Evolutionary conservation across 2,113 vertebrate genomes (phyloP), one percentile per base, ranked within the genome.

Genomic region (Ammodytes marinus): DNA sequence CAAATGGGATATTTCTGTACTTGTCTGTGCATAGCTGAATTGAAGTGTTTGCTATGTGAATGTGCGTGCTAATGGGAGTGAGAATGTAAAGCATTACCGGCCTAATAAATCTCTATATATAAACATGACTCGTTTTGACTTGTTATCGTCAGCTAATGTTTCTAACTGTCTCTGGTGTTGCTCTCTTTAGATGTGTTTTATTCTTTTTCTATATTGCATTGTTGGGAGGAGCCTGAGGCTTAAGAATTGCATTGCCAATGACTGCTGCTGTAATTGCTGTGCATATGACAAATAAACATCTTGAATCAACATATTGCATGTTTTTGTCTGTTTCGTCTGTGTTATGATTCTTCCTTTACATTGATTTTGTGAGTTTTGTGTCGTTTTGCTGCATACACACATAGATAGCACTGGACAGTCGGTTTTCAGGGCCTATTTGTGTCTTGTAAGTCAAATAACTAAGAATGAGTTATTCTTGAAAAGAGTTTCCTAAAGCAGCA

Each of bases 1-100:
- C 69, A 69, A 68, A 70, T 54, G 7, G 43, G 7, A 55, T 40
- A 15, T 61, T 19, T 19, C 13, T 74, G 45, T 49, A 12, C 49
- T 57, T 37, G 27, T 27, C 27, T 27, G 37, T 17, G 19, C 6
- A 35, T 11, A 14, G 49, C 43, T 81, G 40, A 73, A 60, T 37
- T 10, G 4, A 19, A 45, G 57, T 45, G 43, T 72, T 14, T 39
- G 4, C 47, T 45, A 40, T 54, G 55, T 52, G 4, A 57, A 42
- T 42, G 2, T 50, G 49, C 39, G 46, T 4, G 5, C 64, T 52
- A 27, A 15, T 70, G 46, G 8, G 15, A 45, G 63, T 15, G 12
- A 14, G 39, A 57, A 47, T 54, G 50, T 53, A 47, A 73, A 69
- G 39, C 6, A 66, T 42, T 9, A 55, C 11, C 9, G 60, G 39